Evolutionary conservation across 1,140 invertebrate genomes (phyloP), one percentile per base, ranked within the genome.

Genomic region (Triops cancriformis): DNA sequence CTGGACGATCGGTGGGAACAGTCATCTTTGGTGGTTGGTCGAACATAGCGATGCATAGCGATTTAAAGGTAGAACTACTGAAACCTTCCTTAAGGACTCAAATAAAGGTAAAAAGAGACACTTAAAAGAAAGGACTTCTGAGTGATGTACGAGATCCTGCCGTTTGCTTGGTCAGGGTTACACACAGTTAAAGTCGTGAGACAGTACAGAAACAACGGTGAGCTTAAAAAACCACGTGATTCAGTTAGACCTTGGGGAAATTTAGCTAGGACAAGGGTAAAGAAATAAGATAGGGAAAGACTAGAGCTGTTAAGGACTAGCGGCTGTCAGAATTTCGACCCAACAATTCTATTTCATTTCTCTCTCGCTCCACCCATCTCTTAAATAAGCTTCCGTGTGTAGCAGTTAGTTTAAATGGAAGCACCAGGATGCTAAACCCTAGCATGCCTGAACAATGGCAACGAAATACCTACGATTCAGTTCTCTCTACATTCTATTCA

Each of bases 171-270:
- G 51, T 64, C 51, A 64, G 51, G 51, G 51, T 64, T 64, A 64
- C 51, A 64, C 51, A 18, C 51, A 64, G 51, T 64, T 64, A 64
- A 18, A 6, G 18, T 64, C 23, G 9, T n/a, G 51, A 64, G 5
- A 64, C 51, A 64, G 23, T 64, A 14, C 51, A 37, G 51, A 18
- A 23, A 64, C 51, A 23, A 64, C 18, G 51, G 14, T 18, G 23
- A 64, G 51, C 51, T 10, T 14, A 14, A 64, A 64, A n/a, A 64
- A 23, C 51, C 51, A 64, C 51, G 14, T 64, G 51, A 18, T 64
- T 64, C 51, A 64, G 18, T 64, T 64, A 64, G 51, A 64, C 51
- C 51, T 64, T 64, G 51, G 51, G 51, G 51, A 64, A 64, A 64
- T 64, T 64, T 64, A 64, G 51, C 51, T 64, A 23, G 10, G 51